Base-by-base conservation (phyloP, 2,797 vertebrate species). In the Sternarchorhynchus goeldii region DNA sequence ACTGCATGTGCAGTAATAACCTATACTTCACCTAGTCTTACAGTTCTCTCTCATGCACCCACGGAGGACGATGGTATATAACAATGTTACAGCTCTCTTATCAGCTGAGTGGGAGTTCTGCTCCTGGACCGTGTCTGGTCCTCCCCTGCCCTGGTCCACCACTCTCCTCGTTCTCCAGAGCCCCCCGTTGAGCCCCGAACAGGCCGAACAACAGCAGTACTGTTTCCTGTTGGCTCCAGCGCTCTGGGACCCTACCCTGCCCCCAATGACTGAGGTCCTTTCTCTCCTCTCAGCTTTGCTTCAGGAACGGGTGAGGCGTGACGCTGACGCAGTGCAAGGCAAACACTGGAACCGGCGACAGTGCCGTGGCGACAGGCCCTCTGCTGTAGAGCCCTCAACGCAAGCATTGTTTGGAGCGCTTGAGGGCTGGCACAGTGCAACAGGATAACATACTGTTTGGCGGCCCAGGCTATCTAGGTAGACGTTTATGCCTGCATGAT, bases 251-350 rank as follows among this genome's bases (percentile, higher is more conserved):
- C 56, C 62, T 69, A 53, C n/a, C 66, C 79, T 50, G 45, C 41
- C 41, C 7, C 41, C 41, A 56, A 25, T 78, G 81, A 86, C 83
- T 84, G 78, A 50, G 65, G 76, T 76, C 55, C 82, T 83, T 82
- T 84, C 69, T 81, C 81, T 41, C 34, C 20, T 77, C 36, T 57
- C 32, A 59, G 78, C 67, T 81, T 67, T 45, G 14, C 75, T 17
- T 53, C 66, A 55, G 65, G 70, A 77, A 34, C 69, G 53, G 65
- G 60, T 7, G 18, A 82, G 80, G 73, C 78, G 58, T 78, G 81
- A 81, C 76, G 75, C 75, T 78, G 75, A 80, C 74, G 82, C 86
- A 32, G 84, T 91, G 87, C 88, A 84, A 88, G 87, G 85, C 87
- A 85, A 89, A 79, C 84, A 79, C 79, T 77, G 86, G 78, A 85